phyloP scores from a whole-genome alignment of 2,888 invertebrate genomes.

The Sarcophaga subvicina region DNA sequence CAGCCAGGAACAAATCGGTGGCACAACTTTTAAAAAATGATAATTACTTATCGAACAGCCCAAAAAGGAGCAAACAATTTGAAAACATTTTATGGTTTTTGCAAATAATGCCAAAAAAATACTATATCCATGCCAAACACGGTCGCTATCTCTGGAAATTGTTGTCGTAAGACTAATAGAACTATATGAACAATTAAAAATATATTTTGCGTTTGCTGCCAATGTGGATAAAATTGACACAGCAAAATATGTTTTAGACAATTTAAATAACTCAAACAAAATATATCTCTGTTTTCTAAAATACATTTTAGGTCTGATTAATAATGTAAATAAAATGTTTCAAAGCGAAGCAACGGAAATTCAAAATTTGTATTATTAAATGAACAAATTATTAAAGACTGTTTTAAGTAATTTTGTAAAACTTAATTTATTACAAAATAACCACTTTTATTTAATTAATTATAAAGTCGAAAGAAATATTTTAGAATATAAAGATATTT shows the following conservation, averaged over 20 bases:
- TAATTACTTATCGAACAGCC: slow-evolving; percentile 36
- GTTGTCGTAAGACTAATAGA: slow-evolving; percentile 9
- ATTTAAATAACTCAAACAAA: too few species aligned
- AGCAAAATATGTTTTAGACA: too few species aligned
- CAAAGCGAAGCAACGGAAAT: slow-evolving; percentile 42
- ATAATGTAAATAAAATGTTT: too few species aligned
- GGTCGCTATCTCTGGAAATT: slow-evolving; percentile 4
- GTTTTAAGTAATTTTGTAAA: slow-evolving; percentile 38
- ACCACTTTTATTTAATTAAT: slow-evolving; percentile 10
- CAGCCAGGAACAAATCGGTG: slow-evolving; percentile 75
- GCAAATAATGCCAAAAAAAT: slow-evolving; percentile 31
- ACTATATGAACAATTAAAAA: slow-evolving; percentile 44
- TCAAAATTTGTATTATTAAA: slow-evolving; percentile 23
- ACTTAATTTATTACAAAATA: not conserved
- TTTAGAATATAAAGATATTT: not conserved
- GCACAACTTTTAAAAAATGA: slow-evolving; percentile 73
- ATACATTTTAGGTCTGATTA: too few species aligned
- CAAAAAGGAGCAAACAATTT: slow-evolving; percentile 29
- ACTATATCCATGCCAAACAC: slow-evolving; percentile 14
- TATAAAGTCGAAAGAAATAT: slow-evolving; percentile 18
- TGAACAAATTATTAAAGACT: slow-evolving; percentile 27
- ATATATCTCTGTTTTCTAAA: too few species aligned
- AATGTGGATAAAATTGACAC: too few species aligned
- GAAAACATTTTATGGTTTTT: slow-evolving; percentile 27
- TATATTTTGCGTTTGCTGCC: slow-evolving; percentile 39